Base-by-base conservation (phyloP, 2,113 vertebrate species). In the Nothobranchius kuhntae region DNA sequence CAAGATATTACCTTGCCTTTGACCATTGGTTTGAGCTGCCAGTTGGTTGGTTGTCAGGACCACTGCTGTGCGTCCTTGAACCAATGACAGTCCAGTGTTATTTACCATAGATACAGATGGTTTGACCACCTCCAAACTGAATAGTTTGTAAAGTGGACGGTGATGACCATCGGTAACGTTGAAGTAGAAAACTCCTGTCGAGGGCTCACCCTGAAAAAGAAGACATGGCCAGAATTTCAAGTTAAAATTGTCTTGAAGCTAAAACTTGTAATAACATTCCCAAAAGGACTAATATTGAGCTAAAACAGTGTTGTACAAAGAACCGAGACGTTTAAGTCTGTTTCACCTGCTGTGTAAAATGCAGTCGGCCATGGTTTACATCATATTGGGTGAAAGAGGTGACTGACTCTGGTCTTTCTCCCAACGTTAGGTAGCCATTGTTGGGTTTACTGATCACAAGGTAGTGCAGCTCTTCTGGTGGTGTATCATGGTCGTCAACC, bases 371-470 rank as follows among this genome's bases (percentile, higher is more conserved):
- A 13, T 77, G 80, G 77, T 96, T 93, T n/a, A 95, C 65, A 58
- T 96, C 92, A 1, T 94, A 94, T 85, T 97, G 95, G 17, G 96
- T 95, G 83, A 98, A 97, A 17, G 91, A 84, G n/a, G 89, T 85
- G 72, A 94, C 72, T 7, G 93, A 84, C 38, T 91, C 93, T 1
- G 90, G 88, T 67, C 87, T 86, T 48, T 90, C 82, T 55, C 87
- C 87, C 78, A 94, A 81, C 2, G 93, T 92, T 73, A 98, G 86
- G 80, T 94, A 94, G 42, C 96, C 95, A 47, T 96, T 96, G 78
- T 79, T 94, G 6, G 95, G 95, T 1, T 88, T 85, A 46, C 87
- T 91, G 77, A 96, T 91, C 65, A 97, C 78, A 0, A 84, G 88
- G 60, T 95, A 98, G 62, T 87, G 94, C 74, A 96, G 91, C 65